Base-by-base conservation (phyloP, 2,888 invertebrate species). In the Odiellus spinosus region DNA sequence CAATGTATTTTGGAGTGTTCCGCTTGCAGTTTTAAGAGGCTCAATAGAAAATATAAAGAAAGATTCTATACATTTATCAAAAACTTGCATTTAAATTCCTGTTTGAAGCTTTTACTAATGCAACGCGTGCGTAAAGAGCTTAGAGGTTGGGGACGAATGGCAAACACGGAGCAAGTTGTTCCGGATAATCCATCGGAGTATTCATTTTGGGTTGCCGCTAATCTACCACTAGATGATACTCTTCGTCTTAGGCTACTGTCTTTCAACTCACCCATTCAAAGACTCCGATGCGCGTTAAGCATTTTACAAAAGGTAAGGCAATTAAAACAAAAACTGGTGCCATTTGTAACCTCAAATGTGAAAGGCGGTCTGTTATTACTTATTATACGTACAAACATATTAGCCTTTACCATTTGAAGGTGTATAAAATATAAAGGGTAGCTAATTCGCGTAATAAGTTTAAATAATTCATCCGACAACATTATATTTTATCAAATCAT, bases 191-290 rank as follows among this genome's bases (percentile, higher is more conserved):
- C 80, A 1, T 68, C 73, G 8, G 75, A 77, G 49, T 67, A 85
- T 52, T 82, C 82, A 0, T 85, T 76, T 64, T 86, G 85, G 84
- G 74, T 83, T 44, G 78, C 79, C 11, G 78, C 80, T 53, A 82
- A 81, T 65, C 70, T 83, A 42, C 78, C 81, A 32, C 65, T 84
- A 15, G 74, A 74, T 43, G 76, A 81, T 56, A 66, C 67, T 15
- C 74, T 77, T 57, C 68, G 78, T 55, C 65, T 79, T 21, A 65
- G 70, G 12, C 68, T 83, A 44, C 71, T 86, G 50, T 67, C 71
- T 53, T 71, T 79, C 40, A 74, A 82, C 65, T 77, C 76, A 21
- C 75, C 79, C 0, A 71, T 80, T 54, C 75, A 77, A 53, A 71
- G 84, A 53, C 67, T 81, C 17, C 69, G 74, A 53, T 70, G 71